Conservation (phyloP, 2,888 invertebrate species). For the Ectropis crepuscularia region DNA sequence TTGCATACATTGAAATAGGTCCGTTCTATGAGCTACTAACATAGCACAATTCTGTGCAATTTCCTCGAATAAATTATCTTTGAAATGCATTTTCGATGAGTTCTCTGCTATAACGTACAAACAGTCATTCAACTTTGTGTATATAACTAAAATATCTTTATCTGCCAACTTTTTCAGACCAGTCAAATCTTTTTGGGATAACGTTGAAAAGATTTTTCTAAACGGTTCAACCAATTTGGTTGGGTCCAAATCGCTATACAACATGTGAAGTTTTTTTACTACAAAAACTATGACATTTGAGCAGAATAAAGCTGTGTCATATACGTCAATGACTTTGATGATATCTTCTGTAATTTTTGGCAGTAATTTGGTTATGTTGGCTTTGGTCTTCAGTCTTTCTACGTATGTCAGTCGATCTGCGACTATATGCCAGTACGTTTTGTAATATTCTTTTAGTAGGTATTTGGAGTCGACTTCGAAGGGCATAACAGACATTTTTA, state of each 20-base stretch:
- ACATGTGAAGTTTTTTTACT: constrained; percentile 63
- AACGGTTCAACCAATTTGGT: constrained; percentile 56
- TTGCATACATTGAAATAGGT: constrained; percentile 65
- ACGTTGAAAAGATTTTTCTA: constrained; percentile 56
- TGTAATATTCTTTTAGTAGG: constrained; percentile 62
- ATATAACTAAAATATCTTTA: constrained; percentile 57
- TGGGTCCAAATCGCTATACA: constrained; percentile 56
- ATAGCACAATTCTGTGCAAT: constrained; percentile 49
- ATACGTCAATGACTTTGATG: constrained; percentile 60
- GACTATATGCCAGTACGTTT: constrained; percentile 74
- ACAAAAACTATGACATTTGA: constrained; percentile 57
- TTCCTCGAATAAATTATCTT: constrained; percentile 49
- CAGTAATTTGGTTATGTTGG: constrained; percentile 59
- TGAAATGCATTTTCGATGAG: constrained; percentile 55
- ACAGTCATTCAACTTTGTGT: constrained; percentile 66
- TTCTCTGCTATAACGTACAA: constrained; percentile 66
- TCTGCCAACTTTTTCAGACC: constrained; percentile 55
- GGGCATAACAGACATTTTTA: constrained; percentile 72
- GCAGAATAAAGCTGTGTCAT: constrained; percentile 64
- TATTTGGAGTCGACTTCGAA: constrained; percentile 61
- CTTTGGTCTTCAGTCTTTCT: constrained; percentile 60
- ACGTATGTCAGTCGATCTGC: constrained; percentile 66
- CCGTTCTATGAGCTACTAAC: constrained; percentile 57
- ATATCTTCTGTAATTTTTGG: constrained; percentile 65
- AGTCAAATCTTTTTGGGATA: constrained; percentile 54